A percentile compares a stretch with the other conserved stretches of the same genome.
Conservation (phyloP, 1,140 invertebrate species). For the Neodiprion lecontei region DNA sequence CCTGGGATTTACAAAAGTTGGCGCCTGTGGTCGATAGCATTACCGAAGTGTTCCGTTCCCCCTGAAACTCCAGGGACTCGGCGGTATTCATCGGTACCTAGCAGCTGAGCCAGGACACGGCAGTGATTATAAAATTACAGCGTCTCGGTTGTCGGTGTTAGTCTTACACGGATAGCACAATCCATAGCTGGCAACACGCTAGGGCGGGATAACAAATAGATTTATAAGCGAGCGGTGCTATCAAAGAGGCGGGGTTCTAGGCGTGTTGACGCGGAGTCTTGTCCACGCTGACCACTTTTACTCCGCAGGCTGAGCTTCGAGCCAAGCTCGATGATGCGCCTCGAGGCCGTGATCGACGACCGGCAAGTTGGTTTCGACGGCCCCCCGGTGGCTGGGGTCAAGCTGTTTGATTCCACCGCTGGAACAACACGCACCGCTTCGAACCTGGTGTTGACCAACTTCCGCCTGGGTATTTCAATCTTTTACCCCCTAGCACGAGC, state of each 20-base stretch:
- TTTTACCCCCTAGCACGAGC: background rate
- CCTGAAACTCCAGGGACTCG: no score
- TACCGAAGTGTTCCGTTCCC: no score
- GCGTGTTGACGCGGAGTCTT: slow-evolving; percentile 13
- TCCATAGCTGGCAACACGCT: no score
- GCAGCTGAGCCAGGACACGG: background rate
- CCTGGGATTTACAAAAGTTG: no score
- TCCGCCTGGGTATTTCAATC: slow-evolving; percentile 1
- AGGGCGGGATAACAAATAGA: slow-evolving; percentile 14
- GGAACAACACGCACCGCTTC: background rate
- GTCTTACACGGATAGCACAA: background rate
- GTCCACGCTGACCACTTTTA: slow-evolving; percentile 5
- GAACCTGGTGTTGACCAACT: background rate
- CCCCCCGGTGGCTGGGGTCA: background rate
- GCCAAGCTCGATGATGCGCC: background rate
- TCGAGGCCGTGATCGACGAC: background rate
- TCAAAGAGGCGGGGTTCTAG: slow-evolving; percentile 7
- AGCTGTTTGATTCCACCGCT: background rate
- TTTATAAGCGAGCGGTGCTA: slow-evolving; percentile 11
- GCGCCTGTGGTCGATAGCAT: no score
- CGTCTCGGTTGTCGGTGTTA: background rate
- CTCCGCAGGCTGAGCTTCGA: background rate
- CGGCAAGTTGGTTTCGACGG: slow-evolving; percentile 4
- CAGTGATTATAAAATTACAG: background rate
- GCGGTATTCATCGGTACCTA: no score